phyloP scores from a whole-genome alignment of 37 sponge, comb jelly and placozoan genomes.

The Crambe crambe region DNA sequence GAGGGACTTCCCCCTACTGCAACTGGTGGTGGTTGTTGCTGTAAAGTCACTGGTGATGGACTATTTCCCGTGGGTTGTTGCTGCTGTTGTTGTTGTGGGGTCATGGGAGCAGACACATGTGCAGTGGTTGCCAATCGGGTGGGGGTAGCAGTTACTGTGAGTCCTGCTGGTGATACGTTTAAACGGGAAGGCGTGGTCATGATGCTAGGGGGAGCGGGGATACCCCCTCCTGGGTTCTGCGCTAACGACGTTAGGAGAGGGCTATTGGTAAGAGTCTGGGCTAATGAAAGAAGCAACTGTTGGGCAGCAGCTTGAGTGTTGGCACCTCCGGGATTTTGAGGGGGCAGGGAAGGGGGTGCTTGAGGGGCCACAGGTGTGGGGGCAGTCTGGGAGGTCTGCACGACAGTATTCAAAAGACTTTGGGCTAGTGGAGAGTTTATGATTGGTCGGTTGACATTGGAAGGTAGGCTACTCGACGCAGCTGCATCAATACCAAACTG shows the following conservation, averaged over 20 bases:
- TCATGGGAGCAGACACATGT: neutral
- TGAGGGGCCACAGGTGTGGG: neutral
- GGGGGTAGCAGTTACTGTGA: neutral
- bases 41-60: neutral
- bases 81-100: neutral
- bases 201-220: neutral
- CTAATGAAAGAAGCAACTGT: constrained; percentile 64
- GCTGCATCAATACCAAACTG: constrained; percentile 77
- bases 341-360: constrained; percentile 6
- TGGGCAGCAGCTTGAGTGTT: constrained; percentile 32
- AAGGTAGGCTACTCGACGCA: constrained; percentile 7
- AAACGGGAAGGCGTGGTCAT: constrained; percentile 6
- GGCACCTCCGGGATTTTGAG: neutral
- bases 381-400: constrained; percentile 3
- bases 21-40: neutral
- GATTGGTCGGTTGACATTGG: constrained; percentile 11
- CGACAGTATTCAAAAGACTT: constrained; percentile 35
- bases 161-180: neutral
- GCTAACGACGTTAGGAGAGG: constrained; percentile 55
- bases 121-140: neutral
- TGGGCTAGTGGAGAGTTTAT: constrained; percentile 45
- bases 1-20: neutral
- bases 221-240: constrained; percentile 7
- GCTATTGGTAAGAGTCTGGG: constrained; percentile 56
- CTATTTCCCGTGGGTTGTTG: too few species aligned